These are phyloP conservation scores for Oryzias javanicus DNA, from an alignment of 2,113 vertebrate species.

Conservation along the genomic window DNA sequence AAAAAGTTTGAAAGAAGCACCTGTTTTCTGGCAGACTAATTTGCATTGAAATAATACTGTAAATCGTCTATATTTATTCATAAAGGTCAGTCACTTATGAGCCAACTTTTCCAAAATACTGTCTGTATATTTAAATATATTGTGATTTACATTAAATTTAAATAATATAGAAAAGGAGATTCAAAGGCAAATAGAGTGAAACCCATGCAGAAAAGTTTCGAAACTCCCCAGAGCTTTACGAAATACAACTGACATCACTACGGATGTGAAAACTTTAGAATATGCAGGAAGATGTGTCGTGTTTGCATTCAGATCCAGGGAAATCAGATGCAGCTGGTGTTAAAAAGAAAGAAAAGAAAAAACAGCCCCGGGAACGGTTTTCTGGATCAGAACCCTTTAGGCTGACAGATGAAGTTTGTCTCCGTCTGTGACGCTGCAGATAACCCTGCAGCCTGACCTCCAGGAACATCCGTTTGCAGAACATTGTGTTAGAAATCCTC, in stretches of 20 bases:
- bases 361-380: constrained; percentile 9
- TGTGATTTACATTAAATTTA: constrained; percentile 34
- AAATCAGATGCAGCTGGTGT: constrained; percentile 12
- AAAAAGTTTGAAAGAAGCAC: constrained; percentile 30
- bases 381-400: constrained; percentile 46
- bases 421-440: constrained; percentile 51
- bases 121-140: neutral
- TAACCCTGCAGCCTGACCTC: constrained; percentile 64
- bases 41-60: constrained; percentile 38
- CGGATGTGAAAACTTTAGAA: neutral
- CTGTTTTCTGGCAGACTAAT: constrained; percentile 20
- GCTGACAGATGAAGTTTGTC: constrained; percentile 64
- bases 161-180: constrained; percentile 15
- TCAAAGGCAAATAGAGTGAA: constrained; percentile 1
- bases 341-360: neutral
- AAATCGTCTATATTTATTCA: constrained; percentile 48
- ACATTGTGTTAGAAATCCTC: constrained; percentile 70
- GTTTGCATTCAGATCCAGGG: constrained; percentile 1
- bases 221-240: constrained; percentile 1
- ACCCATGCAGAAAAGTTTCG: neutral
- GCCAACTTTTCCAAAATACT: constrained; percentile 24
- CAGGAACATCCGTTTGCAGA: constrained; percentile 72
- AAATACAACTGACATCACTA: neutral
- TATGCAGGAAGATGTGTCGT: neutral
- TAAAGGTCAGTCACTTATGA: constrained; percentile 32